Conservation (phyloP, 2,888 invertebrate species). For the Phanerotoma sp. region DNA sequence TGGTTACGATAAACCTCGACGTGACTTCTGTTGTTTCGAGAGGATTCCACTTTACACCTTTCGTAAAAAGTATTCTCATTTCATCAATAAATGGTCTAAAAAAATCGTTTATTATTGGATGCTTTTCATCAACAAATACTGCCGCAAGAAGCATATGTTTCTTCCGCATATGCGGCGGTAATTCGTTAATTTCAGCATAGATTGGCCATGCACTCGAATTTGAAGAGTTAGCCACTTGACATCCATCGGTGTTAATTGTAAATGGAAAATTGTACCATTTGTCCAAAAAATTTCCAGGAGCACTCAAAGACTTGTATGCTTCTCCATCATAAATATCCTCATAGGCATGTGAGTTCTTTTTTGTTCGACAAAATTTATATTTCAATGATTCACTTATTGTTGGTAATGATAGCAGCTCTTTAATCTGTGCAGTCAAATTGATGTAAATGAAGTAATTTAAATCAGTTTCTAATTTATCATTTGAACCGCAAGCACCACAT, state of each 20-base stretch:
- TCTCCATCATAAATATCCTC: slow-evolving; percentile 24
- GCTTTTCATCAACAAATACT: slow-evolving; percentile 11
- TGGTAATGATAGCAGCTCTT: background rate
- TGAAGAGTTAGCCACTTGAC: slow-evolving; percentile 14
- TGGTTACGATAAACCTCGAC: slow-evolving; percentile 10
- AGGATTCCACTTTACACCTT: slow-evolving; percentile 19
- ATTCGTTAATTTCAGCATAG: too few species aligned
- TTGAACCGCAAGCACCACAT: background rate
- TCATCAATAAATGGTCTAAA: slow-evolving; percentile 2
- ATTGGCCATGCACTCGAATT: slow-evolving; percentile 24
- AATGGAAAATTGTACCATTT: too few species aligned
- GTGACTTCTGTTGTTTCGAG: background rate
- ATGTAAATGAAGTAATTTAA: background rate
- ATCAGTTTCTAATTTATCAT: background rate
- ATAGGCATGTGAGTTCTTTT: background rate
- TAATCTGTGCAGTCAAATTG: background rate
- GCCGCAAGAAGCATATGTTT: too few species aligned
- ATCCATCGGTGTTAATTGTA: too few species aligned
- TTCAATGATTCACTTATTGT: background rate
- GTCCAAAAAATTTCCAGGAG: too few species aligned
- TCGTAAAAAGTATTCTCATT: slow-evolving; percentile 1
- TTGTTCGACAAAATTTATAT: background rate
- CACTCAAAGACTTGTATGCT: slow-evolving; percentile 9
- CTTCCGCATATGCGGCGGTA: too few species aligned
- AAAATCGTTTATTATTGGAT: slow-evolving; percentile 15